phyloP scores from a whole-genome alignment of 2,797 vertebrate genomes.

The Psittacula echo region DNA sequence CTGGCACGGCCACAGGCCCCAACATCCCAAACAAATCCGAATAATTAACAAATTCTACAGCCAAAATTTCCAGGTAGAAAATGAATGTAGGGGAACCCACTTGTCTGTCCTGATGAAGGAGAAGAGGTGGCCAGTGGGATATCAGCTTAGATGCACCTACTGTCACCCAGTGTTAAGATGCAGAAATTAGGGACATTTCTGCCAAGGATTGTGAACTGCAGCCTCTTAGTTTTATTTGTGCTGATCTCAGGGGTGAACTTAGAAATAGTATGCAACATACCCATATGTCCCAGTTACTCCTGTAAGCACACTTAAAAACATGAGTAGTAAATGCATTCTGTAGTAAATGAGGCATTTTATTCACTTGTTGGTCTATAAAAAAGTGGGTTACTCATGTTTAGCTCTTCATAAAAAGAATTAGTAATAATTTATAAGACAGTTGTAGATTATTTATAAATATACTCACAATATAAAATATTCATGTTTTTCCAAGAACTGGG shows the following conservation, averaged over 20 bases:
- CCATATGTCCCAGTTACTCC: neutral
- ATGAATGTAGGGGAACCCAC: fast-evolving
- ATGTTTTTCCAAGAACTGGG: constrained; percentile 34
- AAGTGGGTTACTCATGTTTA: neutral
- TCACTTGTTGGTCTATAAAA: neutral
- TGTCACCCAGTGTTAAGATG: neutral
- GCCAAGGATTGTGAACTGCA: neutral
- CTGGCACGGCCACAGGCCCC: neutral
- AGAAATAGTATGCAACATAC: fast-evolving
- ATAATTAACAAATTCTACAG: neutral
- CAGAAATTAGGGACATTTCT: neutral
- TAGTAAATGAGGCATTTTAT: constrained; percentile 4
- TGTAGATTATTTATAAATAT: constrained; percentile 40
- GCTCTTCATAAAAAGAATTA: constrained; percentile 15
- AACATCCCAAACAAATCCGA: neutral
- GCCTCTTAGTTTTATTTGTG: neutral
- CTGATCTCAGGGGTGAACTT: neutral
- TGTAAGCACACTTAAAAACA: neutral
- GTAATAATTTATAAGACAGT: constrained; percentile 43
- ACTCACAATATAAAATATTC: constrained; percentile 16
- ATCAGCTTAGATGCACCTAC: neutral
- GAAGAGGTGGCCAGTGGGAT: neutral
- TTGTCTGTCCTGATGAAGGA: neutral
- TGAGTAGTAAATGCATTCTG: neutral
- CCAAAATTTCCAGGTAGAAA: neutral